Evolutionary conservation across 2,113 vertebrate species (phyloP), one percentile per base, ranked within the genome.

Genomic region (Semicossyphus pulcher): DNA sequence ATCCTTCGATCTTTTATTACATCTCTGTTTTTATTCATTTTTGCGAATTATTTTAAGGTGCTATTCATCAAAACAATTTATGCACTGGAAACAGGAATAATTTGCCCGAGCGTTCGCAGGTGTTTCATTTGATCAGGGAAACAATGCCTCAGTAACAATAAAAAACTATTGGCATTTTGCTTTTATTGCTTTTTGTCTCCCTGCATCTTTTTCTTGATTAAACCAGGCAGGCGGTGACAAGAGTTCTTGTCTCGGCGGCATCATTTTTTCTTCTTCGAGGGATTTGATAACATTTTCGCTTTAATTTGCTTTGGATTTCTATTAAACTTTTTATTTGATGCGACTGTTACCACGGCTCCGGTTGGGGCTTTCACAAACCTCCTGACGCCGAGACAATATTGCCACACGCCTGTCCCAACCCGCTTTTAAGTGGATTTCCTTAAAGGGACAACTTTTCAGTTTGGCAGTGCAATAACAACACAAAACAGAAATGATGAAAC

Each of bases 151-250:
- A 29, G 71, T 52, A 58, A 85, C 75, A 78, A 83, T 72, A 73
- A 75, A 64, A 53, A 37, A 34, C 14, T 59, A 84, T 77, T 78
- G 79, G 48, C 56, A 72, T 86, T 81, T 78, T 64, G 54, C 61
- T 76, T 77, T 85, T 91, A 90, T 90, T 88, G 81, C 60, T 88
- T 86, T 88, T 83, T 76, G 59, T 77, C 76, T 81, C 21, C 39
- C 71, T 67, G 29, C 41, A 71, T 86, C 37, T 73, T 77, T 70
- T 63, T 76, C 61, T 70, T 87, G 75, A 89, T 90, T 88, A 86
- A 87, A 86, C 59, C 49, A 68, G 62, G 16, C 67, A 58, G 78
- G 18, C 11, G n/a, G 32, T 70, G 73, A 79, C 65, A 53, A 70
- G 75, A 41, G 3, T 32, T 14, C n/a, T 32, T 48, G 39, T 65